A percentile compares a stretch with the other conserved stretches of the same genome.
Evolutionary conservation across 2,888 invertebrate species (phyloP).

Genomic region (Tolmerus cingulatus): DNA sequence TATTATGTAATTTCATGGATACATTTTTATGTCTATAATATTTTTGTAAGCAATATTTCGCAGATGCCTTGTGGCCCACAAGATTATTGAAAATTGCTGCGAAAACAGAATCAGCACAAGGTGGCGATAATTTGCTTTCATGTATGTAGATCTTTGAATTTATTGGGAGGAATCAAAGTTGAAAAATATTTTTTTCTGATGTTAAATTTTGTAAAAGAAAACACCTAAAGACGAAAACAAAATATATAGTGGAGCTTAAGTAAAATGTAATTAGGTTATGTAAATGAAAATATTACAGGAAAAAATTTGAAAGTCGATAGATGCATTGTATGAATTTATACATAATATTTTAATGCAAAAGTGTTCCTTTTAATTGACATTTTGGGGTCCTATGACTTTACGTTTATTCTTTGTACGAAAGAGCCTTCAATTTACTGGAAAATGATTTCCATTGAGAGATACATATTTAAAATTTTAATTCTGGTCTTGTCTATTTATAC

Average conservation of each 20-base stretch:
- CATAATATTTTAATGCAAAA: too few relatives aligned
- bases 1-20: constrained; percentile 20
- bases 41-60: neutral
- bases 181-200: neutral
- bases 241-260: neutral
- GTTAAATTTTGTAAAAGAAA: neutral
- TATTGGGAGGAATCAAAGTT: neutral
- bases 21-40: neutral
- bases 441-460: too few relatives aligned
- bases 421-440: too few relatives aligned
- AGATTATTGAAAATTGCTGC: neutral
- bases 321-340: too few relatives aligned
- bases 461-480: too few relatives aligned
- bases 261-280: neutral
- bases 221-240: neutral
- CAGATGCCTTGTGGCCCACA: neutral
- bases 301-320: too few relatives aligned
- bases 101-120: neutral
- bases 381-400: too few relatives aligned
- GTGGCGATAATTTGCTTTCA: neutral
- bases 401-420: too few relatives aligned
- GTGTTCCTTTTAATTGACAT: too few relatives aligned
- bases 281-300: too few relatives aligned
- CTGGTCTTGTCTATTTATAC: too few relatives aligned
- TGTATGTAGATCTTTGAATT: neutral